phyloP scores from a whole-genome alignment of 1,140 invertebrate genomes.

The Zeugodacus cucurbitae region DNA sequence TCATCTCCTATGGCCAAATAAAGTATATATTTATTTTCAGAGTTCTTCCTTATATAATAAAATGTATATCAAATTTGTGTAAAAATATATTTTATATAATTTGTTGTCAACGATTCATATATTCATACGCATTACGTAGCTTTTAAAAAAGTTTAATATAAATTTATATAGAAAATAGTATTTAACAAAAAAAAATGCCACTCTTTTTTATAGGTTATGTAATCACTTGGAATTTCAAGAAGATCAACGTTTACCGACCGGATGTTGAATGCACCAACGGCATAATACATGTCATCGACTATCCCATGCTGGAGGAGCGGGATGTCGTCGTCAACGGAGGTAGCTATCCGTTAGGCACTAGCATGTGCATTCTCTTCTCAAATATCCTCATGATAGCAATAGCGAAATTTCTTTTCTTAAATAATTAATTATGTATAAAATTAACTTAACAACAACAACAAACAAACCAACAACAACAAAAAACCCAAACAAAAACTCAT shows the following conservation, averaged over 20 bases:
- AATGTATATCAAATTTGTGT: no score
- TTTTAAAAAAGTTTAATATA: no score
- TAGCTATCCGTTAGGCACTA: constrained; percentile 63
- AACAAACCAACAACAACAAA: background rate
- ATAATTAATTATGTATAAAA: constrained; percentile 46
- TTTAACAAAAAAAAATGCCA: background rate
- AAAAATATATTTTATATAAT: no score
- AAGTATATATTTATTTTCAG: no score
- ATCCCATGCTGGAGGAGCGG: constrained; percentile 81
- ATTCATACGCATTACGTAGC: no score
- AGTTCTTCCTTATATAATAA: no score
- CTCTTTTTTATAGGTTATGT: constrained; percentile 75
- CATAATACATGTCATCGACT: constrained; percentile 91
- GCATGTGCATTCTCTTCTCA: constrained; percentile 63
- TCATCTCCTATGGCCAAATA: no score
- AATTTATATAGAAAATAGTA: no score
- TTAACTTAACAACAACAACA: constrained; percentile 25
- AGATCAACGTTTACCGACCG: constrained; percentile 85
- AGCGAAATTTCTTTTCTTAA: constrained; percentile 64
- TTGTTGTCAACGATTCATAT: no score
- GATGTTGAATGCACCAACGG: constrained; percentile 94
- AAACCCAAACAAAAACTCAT: constrained; percentile 31
- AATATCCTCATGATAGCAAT: constrained; percentile 65
- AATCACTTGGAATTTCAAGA: constrained; percentile 84
- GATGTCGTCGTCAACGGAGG: constrained; percentile 78